phyloP scores from a whole-genome alignment of 2,888 invertebrate genomes.

The Pinctada fucata region DNA sequence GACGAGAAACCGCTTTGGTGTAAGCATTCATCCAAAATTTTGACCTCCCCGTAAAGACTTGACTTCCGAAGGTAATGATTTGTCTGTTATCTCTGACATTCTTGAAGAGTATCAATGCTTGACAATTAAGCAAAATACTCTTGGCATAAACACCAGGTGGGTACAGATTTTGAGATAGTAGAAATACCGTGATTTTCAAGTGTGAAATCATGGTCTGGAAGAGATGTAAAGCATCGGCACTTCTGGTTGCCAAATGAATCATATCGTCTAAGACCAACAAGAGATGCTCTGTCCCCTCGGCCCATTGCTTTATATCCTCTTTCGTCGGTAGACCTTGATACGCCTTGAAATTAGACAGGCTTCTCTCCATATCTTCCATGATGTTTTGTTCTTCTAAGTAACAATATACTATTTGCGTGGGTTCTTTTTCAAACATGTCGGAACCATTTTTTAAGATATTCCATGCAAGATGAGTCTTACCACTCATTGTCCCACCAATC shows the following conservation, averaged over 20 bases:
- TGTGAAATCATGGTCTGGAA: not conserved
- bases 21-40: too few species aligned
- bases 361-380: slow-evolving; percentile 17
- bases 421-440: slow-evolving; percentile 17
- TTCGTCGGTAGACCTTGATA: slow-evolving; percentile 23
- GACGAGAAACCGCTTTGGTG: too few species aligned
- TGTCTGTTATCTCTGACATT: too few species aligned
- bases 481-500: slow-evolving; percentile 8
- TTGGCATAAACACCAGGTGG: too few species aligned
- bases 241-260: not conserved
- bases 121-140: too few species aligned
- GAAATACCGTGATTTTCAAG: not conserved
- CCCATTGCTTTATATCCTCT: slow-evolving; percentile 25
- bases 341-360: not conserved
- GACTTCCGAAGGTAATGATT: slow-evolving; percentile 20
- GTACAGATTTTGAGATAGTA: not conserved
- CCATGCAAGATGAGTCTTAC: slow-evolving; percentile 7
- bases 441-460: slow-evolving; percentile 11
- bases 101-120: too few species aligned
- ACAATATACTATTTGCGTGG: slow-evolving; percentile 7
- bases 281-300: not conserved
- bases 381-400: slow-evolving; percentile 11
- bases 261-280: slow-evolving; percentile 28
- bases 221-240: not conserved
- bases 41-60: slow-evolving; percentile 20